Conservation (phyloP, 2,888 invertebrate genomes). For the Herminia tarsipennalis region DNA sequence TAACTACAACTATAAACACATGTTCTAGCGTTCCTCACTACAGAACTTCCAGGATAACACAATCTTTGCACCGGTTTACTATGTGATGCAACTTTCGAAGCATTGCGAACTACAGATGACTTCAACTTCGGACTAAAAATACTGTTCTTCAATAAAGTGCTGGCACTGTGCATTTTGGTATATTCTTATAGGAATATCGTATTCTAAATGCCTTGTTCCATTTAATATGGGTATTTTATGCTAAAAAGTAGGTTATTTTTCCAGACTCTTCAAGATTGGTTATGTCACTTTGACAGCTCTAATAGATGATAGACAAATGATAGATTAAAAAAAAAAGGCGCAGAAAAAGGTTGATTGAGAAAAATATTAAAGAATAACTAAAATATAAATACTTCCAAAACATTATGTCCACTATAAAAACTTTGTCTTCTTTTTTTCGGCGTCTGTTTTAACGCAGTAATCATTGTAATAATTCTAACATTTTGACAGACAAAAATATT, state of each 20-base stretch:
- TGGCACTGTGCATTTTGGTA: constrained; percentile 72
- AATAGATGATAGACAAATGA: too few species aligned
- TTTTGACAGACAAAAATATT: too few species aligned
- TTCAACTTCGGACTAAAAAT: constrained; percentile 67
- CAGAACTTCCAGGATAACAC: constrained; percentile 38
- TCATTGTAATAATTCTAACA: too few species aligned
- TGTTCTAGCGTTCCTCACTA: constrained; percentile 46
- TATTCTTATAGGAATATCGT: constrained; percentile 15
- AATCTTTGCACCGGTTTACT: constrained; percentile 61
- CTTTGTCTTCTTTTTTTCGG: too few species aligned
- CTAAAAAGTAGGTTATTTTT: constrained; percentile 69
- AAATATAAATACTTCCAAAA: too few species aligned
- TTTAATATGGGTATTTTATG: constrained; percentile 48
- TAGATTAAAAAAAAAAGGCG: background rate
- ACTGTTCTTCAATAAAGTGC: constrained; percentile 66
- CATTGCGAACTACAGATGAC: constrained; percentile 63
- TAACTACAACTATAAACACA: constrained; percentile 53
- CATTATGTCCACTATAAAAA: too few species aligned
- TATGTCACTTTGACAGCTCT: constrained; percentile 6
- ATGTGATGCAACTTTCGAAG: constrained; percentile 79
- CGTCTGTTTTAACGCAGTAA: too few species aligned
- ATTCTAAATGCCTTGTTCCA: constrained; percentile 48
- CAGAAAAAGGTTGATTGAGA: too few species aligned
- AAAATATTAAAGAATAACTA: too few species aligned
- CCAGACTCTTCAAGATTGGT: constrained; percentile 68